Conservation (phyloP, 2,797 vertebrate species). For the Halcyon chelicuti region DNA sequence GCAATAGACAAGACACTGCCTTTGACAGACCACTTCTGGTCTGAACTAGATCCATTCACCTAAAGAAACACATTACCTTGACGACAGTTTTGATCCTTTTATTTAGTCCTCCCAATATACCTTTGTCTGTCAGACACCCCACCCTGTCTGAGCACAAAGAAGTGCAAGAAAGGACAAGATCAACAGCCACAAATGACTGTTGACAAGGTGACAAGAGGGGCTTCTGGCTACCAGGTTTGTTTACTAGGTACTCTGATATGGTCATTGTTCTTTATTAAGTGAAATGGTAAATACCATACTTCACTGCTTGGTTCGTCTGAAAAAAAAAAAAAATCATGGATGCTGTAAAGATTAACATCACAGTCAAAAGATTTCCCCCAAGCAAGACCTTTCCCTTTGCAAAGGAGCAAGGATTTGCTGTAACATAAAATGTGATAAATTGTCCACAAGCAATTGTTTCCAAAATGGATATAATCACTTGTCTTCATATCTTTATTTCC, state of each 20-base stretch:
- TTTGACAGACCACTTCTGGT: background rate
- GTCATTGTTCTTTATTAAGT: background rate
- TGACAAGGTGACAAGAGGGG: background rate
- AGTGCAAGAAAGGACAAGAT: background rate
- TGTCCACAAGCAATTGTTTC: background rate
- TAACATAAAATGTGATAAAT: background rate
- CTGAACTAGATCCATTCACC: background rate
- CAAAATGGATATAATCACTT: background rate
- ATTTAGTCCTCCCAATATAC: background rate
- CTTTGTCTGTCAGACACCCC: background rate
- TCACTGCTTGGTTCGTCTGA: background rate
- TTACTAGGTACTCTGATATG: background rate
- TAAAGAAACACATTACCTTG: background rate
- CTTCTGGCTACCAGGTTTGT: background rate
- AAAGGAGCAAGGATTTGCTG: background rate
- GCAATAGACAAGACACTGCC: background rate
- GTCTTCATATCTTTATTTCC: background rate
- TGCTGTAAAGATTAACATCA: background rate
- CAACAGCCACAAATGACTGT: background rate
- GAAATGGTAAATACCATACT: background rate
- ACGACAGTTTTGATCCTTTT: background rate
- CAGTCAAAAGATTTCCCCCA: background rate
- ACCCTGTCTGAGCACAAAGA: background rate
- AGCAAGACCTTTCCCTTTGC: background rate
- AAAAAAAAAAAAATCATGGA: background rate